phyloP scores from a whole-genome alignment of 2,888 invertebrate species.

The Diadegma fenestrale region DNA sequence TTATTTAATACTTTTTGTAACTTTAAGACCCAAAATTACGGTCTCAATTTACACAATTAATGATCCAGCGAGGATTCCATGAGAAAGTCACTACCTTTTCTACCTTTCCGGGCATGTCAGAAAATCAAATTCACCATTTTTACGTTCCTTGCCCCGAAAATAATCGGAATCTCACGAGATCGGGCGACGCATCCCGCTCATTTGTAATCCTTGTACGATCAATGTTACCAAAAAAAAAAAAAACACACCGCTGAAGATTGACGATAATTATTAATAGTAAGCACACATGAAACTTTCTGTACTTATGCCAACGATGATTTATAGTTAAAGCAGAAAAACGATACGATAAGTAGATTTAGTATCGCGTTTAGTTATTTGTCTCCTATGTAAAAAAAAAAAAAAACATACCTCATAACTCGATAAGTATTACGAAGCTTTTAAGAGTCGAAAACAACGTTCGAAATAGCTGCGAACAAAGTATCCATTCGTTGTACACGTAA shows the following conservation, averaged over 20 bases:
- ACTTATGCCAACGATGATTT: conserved; percentile 56
- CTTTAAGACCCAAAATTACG: background rate
- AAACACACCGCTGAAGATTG: background rate
- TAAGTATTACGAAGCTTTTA: conserved; percentile 29
- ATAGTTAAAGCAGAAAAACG: conserved; percentile 19
- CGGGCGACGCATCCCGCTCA: background rate
- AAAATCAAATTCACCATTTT: conserved; percentile 10
- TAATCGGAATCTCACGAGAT: background rate
- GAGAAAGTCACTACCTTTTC: conserved; percentile 40
- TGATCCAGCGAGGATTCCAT: conserved; percentile 16
- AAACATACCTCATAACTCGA: conserved; percentile 39
- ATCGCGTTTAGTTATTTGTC: conserved; percentile 2
- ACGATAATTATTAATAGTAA: background rate
- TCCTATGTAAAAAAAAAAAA: conserved; percentile 22
- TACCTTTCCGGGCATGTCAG: background rate
- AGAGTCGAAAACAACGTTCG: background rate
- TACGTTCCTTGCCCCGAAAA: background rate
- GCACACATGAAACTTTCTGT: conserved; percentile 43
- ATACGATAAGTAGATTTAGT: background rate
- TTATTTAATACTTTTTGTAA: conserved; percentile 21
- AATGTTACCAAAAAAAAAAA: background rate
- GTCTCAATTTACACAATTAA: conserved; percentile 10
- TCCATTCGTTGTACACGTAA: conserved; percentile 43
- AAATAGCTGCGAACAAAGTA: background rate
- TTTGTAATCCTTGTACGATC: background rate